A percentile compares a stretch with the other conserved stretches of the same genome.
These are phyloP conservation scores for Mobula hypostoma DNA, from an alignment of 2,113 vertebrate species.

Conservation along the genomic window DNA sequence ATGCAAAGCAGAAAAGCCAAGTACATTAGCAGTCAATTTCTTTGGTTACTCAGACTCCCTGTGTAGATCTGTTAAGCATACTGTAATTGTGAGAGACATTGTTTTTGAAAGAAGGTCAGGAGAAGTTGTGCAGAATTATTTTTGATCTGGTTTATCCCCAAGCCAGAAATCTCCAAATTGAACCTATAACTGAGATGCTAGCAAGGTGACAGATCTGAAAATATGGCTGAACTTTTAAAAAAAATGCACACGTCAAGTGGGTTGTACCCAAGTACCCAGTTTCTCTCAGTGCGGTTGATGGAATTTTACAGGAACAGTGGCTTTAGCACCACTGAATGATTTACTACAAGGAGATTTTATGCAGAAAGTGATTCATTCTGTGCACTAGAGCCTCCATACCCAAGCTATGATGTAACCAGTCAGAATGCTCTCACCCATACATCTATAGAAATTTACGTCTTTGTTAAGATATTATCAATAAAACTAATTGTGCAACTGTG, in stretches of 20 bases:
- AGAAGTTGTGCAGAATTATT: not conserved
- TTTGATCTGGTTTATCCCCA: constrained; percentile 15
- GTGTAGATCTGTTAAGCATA: not conserved
- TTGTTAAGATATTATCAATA: no score
- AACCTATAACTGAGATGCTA: not conserved
- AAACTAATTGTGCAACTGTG: no score
- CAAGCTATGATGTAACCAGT: no score
- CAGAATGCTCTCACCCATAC: no score
- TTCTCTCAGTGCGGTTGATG: not conserved
- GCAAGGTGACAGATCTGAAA: not conserved
- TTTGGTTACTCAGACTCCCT: not conserved
- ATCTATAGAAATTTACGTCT: no score
- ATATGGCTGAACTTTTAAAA: not conserved
- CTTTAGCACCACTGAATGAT: not conserved
- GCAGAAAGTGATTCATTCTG: not conserved
- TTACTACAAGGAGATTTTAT: not conserved
- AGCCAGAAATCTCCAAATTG: not conserved
- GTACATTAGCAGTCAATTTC: not conserved
- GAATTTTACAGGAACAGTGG: not conserved
- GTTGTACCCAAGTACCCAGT: not conserved
- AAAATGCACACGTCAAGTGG: not conserved
- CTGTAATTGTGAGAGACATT: not conserved
- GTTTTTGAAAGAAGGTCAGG: not conserved
- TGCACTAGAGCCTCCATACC: no score
- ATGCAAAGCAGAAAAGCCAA: not conserved